Conservation (phyloP, 2,113 vertebrate genomes). For the Trachemys scripta region DNA sequence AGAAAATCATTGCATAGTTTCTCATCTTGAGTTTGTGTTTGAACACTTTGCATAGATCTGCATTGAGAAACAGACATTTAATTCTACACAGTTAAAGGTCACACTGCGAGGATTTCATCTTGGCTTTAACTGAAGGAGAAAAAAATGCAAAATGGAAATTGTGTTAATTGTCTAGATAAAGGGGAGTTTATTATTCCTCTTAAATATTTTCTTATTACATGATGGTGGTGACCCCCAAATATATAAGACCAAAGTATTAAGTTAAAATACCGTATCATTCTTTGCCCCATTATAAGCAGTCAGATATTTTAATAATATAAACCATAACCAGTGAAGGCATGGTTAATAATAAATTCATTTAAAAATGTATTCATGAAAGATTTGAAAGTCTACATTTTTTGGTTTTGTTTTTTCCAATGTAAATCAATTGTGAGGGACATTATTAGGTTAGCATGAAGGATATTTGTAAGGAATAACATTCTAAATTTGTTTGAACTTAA, state of each 20-base stretch:
- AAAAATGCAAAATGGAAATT: conserved; percentile 15
- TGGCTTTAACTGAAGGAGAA: neutral
- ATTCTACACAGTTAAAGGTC: neutral
- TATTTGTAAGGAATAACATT: neutral
- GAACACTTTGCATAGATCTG: neutral
- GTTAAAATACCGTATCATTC: neutral
- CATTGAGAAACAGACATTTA: neutral
- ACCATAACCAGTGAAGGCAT: neutral
- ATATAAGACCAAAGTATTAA: neutral
- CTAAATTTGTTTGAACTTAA: conserved; percentile 20
- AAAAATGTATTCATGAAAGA: neutral
- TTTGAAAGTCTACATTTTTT: neutral
- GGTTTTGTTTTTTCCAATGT: neutral
- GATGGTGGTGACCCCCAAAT: neutral
- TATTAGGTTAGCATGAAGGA: neutral
- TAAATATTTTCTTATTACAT: conserved; percentile 9
- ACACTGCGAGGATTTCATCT: neutral
- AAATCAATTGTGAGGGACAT: neutral
- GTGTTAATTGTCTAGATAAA: conserved; percentile 14
- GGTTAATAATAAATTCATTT: neutral
- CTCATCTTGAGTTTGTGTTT: neutral
- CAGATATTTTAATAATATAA: neutral
- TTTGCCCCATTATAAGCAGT: neutral
- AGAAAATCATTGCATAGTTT: neutral
- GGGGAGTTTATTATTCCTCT: neutral